Base-by-base conservation (phyloP, 1,140 invertebrate genomes). In the Radopholus similis region DNA sequence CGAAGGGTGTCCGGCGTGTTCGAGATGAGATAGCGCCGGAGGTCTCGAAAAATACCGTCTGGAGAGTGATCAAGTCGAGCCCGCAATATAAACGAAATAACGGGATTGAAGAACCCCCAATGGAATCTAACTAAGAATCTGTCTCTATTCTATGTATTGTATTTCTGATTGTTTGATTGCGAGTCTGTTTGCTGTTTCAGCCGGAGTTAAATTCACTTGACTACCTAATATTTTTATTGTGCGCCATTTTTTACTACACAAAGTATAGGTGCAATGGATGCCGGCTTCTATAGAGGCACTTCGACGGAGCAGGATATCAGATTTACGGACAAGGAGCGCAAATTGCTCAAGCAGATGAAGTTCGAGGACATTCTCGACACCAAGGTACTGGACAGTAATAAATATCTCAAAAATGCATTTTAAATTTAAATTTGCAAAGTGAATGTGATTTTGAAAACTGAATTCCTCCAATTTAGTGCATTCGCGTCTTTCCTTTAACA, bases 311-410 rank as follows among this genome's bases (percentile, higher is more conserved):
- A 98, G 85, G 95, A 98, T 84, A 97, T 92, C 80, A 88, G 95
- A 72, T 99, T 98, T 86, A 92, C 92, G 80, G 94, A 99, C 84
- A 98, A 98, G 84, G 93, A 97, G 85, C 97, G 98, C 84, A 98
- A 98, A 81, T 86, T 98, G 40, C 88, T 99, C 83, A 98, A 97
- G 83, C 91, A 93, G 84, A 95, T 99, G 92, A 95, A 92, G 83
- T 98, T 98, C 85, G 90, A 90, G 37, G 92, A 96, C 83, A 90
- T 89, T 71, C 85, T 97, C 49, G 89, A 89, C 64, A 90, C 90
- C 83, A 89, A 92, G 90, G 93, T 93, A 18, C 2, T 23, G 23
- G 2, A 49, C 8, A 1, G 6, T 49, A 6, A 1, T 5, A 4
- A 49, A 49, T 49, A 49, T 49, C 2, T 6, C 30, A 4, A 6